phyloP scores from a whole-genome alignment of 2,797 vertebrate genomes.

The Acanthurus lineatus region DNA sequence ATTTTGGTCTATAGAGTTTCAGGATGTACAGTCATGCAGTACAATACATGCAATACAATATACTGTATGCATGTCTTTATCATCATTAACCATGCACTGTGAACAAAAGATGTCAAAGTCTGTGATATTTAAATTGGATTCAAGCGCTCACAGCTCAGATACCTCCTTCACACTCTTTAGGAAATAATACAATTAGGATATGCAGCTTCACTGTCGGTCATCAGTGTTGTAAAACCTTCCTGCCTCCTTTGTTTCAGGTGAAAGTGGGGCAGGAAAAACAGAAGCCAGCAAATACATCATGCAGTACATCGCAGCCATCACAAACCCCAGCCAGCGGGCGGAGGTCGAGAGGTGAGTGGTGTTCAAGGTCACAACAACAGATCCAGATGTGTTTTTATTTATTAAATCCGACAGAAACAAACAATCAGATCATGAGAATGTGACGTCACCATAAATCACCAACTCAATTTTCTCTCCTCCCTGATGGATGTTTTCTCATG shows the following conservation, averaged over 20 bases:
- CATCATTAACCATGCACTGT: neutral
- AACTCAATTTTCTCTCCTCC: neutral
- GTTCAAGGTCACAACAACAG: neutral
- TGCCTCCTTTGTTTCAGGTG: slow-evolving; percentile 81
- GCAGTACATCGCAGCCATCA: slow-evolving; percentile 96
- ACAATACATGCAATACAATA: no score
- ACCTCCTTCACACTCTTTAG: neutral
- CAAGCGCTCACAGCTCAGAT: neutral
- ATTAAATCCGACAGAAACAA: neutral
- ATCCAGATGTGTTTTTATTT: neutral
- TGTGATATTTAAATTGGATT: neutral
- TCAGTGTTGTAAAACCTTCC: neutral
- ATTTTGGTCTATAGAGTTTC: no score
- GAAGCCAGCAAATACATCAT: slow-evolving; percentile 97
- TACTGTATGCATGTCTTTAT: neutral
- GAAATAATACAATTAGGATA: neutral
- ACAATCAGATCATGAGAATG: slow-evolving; percentile 9
- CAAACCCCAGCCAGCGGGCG: slow-evolving; percentile 90
- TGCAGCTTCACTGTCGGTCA: neutral
- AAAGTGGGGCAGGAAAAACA: slow-evolving; percentile 95
- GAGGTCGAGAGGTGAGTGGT: slow-evolving; percentile 92
- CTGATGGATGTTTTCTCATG: slow-evolving; percentile 16
- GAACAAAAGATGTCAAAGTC: neutral
- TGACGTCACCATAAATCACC: slow-evolving; percentile 28
- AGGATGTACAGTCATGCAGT: no score